A percentile compares a stretch with the other conserved stretches of the same genome.
These are phyloP conservation scores for Balaenoptera acutorostrata DNA, from an alignment of 2,113 vertebrate species.

Conservation along the genomic window DNA sequence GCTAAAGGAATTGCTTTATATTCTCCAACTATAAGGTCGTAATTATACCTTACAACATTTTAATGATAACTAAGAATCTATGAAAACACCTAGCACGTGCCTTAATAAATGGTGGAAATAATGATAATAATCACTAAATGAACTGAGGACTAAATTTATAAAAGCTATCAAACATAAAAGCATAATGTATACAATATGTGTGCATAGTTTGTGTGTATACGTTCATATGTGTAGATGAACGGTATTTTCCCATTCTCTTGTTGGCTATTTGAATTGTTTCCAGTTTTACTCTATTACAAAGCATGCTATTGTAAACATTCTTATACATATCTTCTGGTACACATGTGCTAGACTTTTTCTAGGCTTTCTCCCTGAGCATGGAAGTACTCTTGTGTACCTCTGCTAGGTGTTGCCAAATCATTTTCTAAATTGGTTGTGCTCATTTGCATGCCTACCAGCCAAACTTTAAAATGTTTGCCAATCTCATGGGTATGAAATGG, in stretches of 20 bases:
- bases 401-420: not conserved
- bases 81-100: not conserved
- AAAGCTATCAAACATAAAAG: not conserved
- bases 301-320: not conserved
- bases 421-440: not conserved
- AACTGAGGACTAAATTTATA: not conserved
- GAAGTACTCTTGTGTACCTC: not conserved
- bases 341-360: not conserved
- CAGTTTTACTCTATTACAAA: not conserved
- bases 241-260: not conserved
- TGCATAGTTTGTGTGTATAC: not conserved
- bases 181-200: not conserved
- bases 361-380: not conserved
- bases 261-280: not conserved
- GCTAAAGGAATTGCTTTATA: not conserved
- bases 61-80: not conserved
- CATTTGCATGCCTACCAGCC: not conserved
- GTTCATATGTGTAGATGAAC: not conserved
- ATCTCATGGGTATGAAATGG: not conserved
- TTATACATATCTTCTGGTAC: not conserved
- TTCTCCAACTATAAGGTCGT: not conserved
- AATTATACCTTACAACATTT: not conserved
- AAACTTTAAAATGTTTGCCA: not conserved
- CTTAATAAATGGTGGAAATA: not conserved
- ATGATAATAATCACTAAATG: not conserved